phyloP scores from a whole-genome alignment of 1,140 invertebrate genomes.

The Platorchestia sp. region DNA sequence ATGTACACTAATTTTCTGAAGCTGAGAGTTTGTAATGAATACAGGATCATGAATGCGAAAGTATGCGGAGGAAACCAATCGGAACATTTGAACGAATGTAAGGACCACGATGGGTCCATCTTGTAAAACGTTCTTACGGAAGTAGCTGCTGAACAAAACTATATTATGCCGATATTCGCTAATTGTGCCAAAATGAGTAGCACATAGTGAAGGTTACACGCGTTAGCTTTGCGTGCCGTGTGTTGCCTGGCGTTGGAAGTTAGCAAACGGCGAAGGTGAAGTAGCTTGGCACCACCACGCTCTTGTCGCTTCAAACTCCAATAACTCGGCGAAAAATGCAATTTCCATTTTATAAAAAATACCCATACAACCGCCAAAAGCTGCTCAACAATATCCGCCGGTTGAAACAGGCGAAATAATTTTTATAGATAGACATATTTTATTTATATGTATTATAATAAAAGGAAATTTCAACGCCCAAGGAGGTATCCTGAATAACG shows the following conservation, averaged over 20 bases:
- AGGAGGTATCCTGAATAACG: constrained; percentile 36
- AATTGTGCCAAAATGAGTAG: background rate
- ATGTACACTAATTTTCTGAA: too few relatives aligned
- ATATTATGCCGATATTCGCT: background rate
- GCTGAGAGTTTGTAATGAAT: too few relatives aligned
- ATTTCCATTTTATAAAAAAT: constrained; percentile 25
- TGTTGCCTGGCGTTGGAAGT: background rate
- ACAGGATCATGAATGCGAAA: background rate
- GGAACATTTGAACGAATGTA: background rate
- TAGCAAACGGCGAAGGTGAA: background rate
- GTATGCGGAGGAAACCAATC: background rate
- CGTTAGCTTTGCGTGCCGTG: background rate
- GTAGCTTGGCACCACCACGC: background rate
- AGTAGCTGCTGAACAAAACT: background rate
- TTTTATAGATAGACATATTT: constrained; percentile 56
- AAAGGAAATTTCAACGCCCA: constrained; percentile 47
- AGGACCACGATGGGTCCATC: background rate
- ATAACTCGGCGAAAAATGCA: background rate
- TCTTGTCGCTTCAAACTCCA: background rate
- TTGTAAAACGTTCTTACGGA: background rate
- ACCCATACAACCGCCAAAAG: background rate
- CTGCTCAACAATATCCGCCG: background rate
- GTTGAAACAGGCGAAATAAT: constrained; percentile 15
- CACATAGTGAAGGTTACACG: background rate
- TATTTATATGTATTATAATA: constrained; percentile 55